Evolutionary conservation across 2,113 vertebrate species (phyloP), one percentile per base, ranked within the genome.

Genomic region (Pyxicephalus adspersus): DNA sequence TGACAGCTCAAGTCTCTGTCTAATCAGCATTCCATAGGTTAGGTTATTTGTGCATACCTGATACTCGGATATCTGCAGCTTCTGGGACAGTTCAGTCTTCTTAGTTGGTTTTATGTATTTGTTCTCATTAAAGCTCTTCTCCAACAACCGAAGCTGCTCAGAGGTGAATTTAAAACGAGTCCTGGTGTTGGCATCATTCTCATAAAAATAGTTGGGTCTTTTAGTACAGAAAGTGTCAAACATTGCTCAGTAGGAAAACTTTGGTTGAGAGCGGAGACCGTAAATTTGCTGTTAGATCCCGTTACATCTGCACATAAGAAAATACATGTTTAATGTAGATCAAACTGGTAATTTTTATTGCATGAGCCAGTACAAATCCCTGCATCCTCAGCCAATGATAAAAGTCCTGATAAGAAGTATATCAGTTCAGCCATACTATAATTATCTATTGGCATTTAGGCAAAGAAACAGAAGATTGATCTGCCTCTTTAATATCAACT

Each of bases 41-140:
- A 45, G 38, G 38, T 15, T 13, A 13, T 45, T 13, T 45, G 38
- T 45, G 5, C 90, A 87, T 80, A 95, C 95, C 94, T 95, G 94
- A 51, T 90, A 93, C 83, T 94, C 94, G 16, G 92, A 92, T 66
- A 96, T 92, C 61, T 81, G 89, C 29, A 97, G 91, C 18, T 77
- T 90, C 26, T 88, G 76, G 0, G 95, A 93, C 0, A 94, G 89
- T 64, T 91, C 92, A 63, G 85, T 83, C 72, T 94, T 91, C 85
- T 95, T 92, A 0, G 90, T 88, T 1, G 92, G 86, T 1, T 93
- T 90, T 84, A 94, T 85, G 83, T 96, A 95, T 64, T 92, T 94
- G 85, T 95, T 91, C 68, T 92, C 89, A 65, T 52, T 87, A 84
- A 97, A 97, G 82, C 93, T 95, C 58, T 92, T 93, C 64, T 96